Evolutionary conservation across 2,888 invertebrate genomes (phyloP).

Genomic region (Rhingia rostrata): DNA sequence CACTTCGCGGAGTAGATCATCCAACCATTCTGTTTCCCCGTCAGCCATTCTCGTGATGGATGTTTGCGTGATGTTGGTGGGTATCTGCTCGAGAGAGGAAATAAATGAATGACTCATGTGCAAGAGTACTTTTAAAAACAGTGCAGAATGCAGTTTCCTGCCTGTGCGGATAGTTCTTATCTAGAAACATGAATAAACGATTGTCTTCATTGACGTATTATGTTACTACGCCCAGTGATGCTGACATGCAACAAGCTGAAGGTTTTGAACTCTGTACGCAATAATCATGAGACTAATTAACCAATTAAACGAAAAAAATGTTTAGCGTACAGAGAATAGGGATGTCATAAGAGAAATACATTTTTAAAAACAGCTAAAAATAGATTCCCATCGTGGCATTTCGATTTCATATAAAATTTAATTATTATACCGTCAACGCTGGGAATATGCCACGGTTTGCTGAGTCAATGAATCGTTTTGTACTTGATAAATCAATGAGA

Average conservation of each 20-base stretch:
- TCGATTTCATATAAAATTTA: too few relatives aligned
- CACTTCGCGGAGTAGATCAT: slow-evolving; percentile 93
- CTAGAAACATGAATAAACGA: neutral
- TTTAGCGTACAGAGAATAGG: neutral
- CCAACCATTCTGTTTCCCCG: slow-evolving; percentile 90
- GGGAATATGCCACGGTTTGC: too few relatives aligned
- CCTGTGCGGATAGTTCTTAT: neutral
- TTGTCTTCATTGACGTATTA: neutral
- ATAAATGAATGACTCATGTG: neutral
- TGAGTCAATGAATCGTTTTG: too few relatives aligned
- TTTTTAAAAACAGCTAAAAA: too few relatives aligned
- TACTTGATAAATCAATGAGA: too few relatives aligned
- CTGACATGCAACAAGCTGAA: neutral
- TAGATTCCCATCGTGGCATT: too few relatives aligned
- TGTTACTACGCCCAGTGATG: neutral
- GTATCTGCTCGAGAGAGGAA: neutral
- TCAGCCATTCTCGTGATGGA: slow-evolving; percentile 43
- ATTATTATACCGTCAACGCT: too few relatives aligned
- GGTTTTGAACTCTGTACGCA: slow-evolving; percentile 29
- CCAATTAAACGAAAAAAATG: slow-evolving; percentile 18
- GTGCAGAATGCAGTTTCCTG: slow-evolving; percentile 1
- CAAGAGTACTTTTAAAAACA: neutral
- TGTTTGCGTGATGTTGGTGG: slow-evolving; percentile 10
- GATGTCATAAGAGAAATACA: too few relatives aligned
- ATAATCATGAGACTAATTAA: slow-evolving; percentile 36